Percentiles rank a stretch among this genome's conserved stretches.
phyloP scores from a whole-genome alignment of 2,888 invertebrate species.

The Patella pellucida region DNA sequence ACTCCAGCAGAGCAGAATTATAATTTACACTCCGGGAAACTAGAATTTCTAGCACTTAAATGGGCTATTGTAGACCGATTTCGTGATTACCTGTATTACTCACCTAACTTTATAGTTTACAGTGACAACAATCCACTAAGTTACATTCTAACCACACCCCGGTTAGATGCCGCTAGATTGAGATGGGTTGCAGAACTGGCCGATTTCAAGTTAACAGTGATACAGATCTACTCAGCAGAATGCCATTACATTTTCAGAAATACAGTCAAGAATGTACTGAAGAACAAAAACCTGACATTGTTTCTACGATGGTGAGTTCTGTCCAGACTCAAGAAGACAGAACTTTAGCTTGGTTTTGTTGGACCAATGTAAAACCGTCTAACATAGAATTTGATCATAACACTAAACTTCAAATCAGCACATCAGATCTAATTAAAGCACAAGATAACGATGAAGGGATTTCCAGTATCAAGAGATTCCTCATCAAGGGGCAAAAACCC shows the following conservation, averaged over 20 bases:
- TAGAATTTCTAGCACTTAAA: constrained; percentile 36
- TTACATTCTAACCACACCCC: constrained; percentile 29
- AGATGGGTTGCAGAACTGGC: constrained; percentile 34
- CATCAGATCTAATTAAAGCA: constrained; percentile 6
- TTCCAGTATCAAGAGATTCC: not conserved
- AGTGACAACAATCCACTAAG: constrained; percentile 34
- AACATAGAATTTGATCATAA: constrained; percentile 8
- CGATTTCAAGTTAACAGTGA: constrained; percentile 18
- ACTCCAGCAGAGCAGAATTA: constrained; percentile 45
- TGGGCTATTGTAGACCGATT: constrained; percentile 39
- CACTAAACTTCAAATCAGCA: not conserved
- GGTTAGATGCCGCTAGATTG: constrained; percentile 31
- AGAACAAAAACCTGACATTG: no score
- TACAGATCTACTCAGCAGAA: no score
- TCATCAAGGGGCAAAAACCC: not conserved
- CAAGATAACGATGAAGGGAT: constrained; percentile 21
- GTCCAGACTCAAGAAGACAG: no score
- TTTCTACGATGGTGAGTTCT: no score
- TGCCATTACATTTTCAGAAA: no score
- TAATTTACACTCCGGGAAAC: constrained; percentile 36
- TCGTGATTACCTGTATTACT: constrained; percentile 38
- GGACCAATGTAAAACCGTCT: not conserved
- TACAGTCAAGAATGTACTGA: no score
- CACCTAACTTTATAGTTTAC: constrained; percentile 29
- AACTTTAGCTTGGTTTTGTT: not conserved